These are phyloP conservation scores for Gobio occitaniae DNA, from an alignment of 2,797 vertebrate species.

Conservation along the genomic window DNA sequence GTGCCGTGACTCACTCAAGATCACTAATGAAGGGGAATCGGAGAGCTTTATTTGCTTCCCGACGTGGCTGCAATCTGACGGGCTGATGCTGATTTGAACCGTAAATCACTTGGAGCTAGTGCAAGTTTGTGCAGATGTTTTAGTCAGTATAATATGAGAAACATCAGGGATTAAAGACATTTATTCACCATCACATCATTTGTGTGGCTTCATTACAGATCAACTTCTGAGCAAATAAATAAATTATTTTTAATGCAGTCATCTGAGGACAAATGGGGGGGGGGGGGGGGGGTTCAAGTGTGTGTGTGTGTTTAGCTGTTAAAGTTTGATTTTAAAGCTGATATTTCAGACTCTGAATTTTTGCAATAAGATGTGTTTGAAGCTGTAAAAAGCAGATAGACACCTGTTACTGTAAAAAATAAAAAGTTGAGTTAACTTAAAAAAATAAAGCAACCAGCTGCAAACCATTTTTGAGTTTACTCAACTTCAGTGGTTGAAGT, in stretches of 20 bases:
- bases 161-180: constrained; percentile 28
- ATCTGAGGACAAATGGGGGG: constrained; percentile 69
- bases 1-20: background rate
- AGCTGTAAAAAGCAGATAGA: background rate
- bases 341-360: background rate
- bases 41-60: constrained; percentile 5
- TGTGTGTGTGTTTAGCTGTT: constrained; percentile 13
- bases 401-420: background rate
- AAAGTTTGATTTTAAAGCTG: background rate
- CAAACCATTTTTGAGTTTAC: too few species aligned
- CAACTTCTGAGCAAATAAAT: constrained; percentile 55
- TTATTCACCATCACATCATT: constrained; percentile 17
- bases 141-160: background rate
- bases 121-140: background rate
- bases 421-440: too few species aligned
- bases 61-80: background rate
- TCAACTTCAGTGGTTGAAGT: too few species aligned
- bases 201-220: constrained; percentile 14
- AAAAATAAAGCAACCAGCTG: too few species aligned
- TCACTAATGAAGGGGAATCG: constrained; percentile 2
- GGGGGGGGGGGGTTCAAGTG: constrained; percentile 59
- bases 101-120: background rate
- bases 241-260: constrained; percentile 34
- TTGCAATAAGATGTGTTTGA: background rate
- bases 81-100: background rate